Base-by-base conservation (phyloP, 2,797 vertebrate species). In the Anabacerthia variegaticeps region DNA sequence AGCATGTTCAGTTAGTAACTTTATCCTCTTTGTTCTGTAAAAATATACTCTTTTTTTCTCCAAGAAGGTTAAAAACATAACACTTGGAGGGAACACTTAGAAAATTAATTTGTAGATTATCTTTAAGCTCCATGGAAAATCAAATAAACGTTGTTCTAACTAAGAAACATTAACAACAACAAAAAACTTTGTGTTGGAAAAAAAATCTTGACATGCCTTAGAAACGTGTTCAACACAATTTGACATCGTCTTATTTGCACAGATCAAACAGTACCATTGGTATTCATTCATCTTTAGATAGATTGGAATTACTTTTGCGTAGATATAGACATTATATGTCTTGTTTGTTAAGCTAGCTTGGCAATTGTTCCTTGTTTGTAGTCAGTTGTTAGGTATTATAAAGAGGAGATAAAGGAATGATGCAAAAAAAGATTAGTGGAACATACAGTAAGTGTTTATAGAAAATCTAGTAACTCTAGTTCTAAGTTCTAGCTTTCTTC, bases 111-210 rank as follows among this genome's bases (percentile, higher is more conserved):
- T 93, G 27, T 88, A 71, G 9, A 30, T 86, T 93, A 27, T 75
- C 63, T 55, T 82, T 94, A 88, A 91, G 44, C 18, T 12, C 73
- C 92, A 92, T 91, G 88, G 96, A 94, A 97, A 96, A 93, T 84
- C 74, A 94, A 94, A 92, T 75, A 97, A 95, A 94, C 48, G 87
- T 68, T 94, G 66, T 79, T 89, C 89, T 87, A 58, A 78, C 65
- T 78, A 78, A 89, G 91, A 94, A 82, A 74, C 49, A 62, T 82
- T 71, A 76, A 76, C 63, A 84, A 89, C 79, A 94, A 83, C 52
- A 80, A 85, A 73, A 79, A 91, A 22, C 22, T 55, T 88, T 94
- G 48, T 84, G 23, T 92, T 96, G 92, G 91, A 78, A 94, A 85
- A 85, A 91, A 92, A 93, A 80, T 62, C 37, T 91, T 85, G 89